phyloP scores from a whole-genome alignment of 2,797 vertebrate species.

The Poeciliopsis presidionis region DNA sequence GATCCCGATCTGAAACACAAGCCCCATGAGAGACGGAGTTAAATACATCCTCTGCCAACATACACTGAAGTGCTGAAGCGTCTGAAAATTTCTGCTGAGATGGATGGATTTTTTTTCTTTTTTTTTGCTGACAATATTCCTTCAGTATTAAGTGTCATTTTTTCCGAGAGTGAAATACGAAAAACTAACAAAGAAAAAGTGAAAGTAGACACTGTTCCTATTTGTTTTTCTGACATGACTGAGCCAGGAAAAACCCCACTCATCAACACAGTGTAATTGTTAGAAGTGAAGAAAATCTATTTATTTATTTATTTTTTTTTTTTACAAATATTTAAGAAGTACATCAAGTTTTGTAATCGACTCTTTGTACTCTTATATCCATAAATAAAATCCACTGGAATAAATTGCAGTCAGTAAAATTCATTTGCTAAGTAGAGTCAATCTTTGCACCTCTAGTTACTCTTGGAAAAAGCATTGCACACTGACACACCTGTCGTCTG shows the following conservation, averaged over 20 bases:
- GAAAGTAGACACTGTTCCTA: slow-evolving; percentile 25
- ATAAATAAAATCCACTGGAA: background rate
- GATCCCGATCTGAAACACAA: slow-evolving; percentile 85
- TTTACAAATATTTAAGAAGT: background rate
- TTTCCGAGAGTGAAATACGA: slow-evolving; percentile 3
- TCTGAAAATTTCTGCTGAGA: slow-evolving; percentile 34
- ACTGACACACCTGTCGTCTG: background rate
- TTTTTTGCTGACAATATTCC: slow-evolving; percentile 31
- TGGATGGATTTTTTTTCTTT: slow-evolving; percentile 4
- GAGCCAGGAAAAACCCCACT: slow-evolving; percentile 6
- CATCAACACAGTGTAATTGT: background rate
- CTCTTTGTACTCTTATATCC: background rate
- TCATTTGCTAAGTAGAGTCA: background rate
- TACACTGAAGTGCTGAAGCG: slow-evolving; percentile 16
- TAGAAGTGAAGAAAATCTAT: background rate
- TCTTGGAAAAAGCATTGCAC: background rate
- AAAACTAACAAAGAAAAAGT: background rate
- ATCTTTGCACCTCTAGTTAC: background rate
- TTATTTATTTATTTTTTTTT: background rate
- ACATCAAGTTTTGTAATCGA: background rate
- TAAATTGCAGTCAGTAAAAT: background rate
- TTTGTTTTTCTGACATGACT: slow-evolving; percentile 30
- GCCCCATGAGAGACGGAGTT: slow-evolving; percentile 54
- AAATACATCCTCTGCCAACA: slow-evolving; percentile 22
- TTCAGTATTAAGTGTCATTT: slow-evolving; percentile 5